Base-by-base conservation (phyloP, 2,888 invertebrate genomes). In the Piscicola geometra region DNA sequence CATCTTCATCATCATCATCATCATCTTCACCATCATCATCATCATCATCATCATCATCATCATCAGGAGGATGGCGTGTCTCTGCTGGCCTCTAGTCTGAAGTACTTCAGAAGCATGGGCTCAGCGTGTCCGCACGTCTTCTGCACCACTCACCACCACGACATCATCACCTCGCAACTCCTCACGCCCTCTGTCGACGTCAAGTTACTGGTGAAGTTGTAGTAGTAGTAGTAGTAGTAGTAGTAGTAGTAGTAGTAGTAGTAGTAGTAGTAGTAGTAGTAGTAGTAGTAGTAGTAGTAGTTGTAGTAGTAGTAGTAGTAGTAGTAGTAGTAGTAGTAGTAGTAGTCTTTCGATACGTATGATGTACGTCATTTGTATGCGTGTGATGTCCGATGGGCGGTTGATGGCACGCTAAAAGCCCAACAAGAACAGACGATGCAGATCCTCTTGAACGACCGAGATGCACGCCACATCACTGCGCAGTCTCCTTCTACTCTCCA, bases 91-190 rank as follows among this genome's bases (percentile, higher is more conserved):
- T 89, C 91, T 0, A 88, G 89, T 56, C 84, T 94, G 70, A 89
- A 89, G 80, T 87, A 90, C 81, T 91, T 93, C 85, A 84, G 91
- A 68, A 86, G 88, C 73, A 86, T 88, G 76, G 88, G 83, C 0
- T 79, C 83, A 1, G 79, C 84, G 15, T 91, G 91, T 81, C 93
- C 94, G 0, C 92, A 92, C 82, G 86, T 92, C 0, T 86, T 93
- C 71, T 87, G 91, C 2, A 89, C 92, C 0, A 93, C 94, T 0
- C 93, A 94, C 85, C 91, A 91, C 82, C 89, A 91, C 80, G 88
- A 90, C 67, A 86, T 93, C 47, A 84, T 88, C 52, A 86, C 30
- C n/a, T n/a, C n/a, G n/a, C n/a, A n/a, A n/a, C 21, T 41, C 21
- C 68, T 68, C 18, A 25, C 32, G 1, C 50, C 32, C 15, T 50